Base-by-base conservation (phyloP, 2,797 vertebrate genomes). In the Pseudotriccus pelzelni region DNA sequence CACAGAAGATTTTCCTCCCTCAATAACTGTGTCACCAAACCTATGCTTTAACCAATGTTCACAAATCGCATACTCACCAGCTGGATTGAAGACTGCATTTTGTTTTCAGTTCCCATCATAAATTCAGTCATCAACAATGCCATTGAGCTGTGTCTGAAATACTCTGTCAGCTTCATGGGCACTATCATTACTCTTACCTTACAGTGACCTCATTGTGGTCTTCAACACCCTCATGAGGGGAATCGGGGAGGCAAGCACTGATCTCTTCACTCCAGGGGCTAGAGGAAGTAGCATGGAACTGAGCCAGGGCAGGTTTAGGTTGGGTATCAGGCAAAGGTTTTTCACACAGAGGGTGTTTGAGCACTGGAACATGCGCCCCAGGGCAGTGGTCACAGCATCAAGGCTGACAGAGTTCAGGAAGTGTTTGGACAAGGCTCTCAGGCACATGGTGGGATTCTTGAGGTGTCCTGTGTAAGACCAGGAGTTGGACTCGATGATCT, bases 301-400 rank as follows among this genome's bases (percentile, higher is more conserved):
- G 52, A 59, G 66, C 14, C 37, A 66, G 52, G 44, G 21, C 2
- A 59, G 34, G 9, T 23, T 36, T 52, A 58, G 37, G 3, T 3
- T 59, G 66, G 10, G 32, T 46, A 66, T 14, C 12, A 64, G 34
- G 50, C 7, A 52, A 34, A 58, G 0, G 2, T 3, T 77, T 22
- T 52, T 32, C n/a, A 18, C 28, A 24, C 17, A 3, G 37, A 32
- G n/a, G 1, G 6, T 2, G 5, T 1, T 0, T 72, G n/a, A 2
- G 21, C 30, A 17, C n/a, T 52, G 43, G 46, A 64, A 70, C 44
- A 64, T 34, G 12, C 3, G 58, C 30, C 6, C 21, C 37, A 59
- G 14, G 34, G 18, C 30, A 37, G n/a, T 22, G 49, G 20, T 39
- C 24, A 41, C n/a, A 78, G 73, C 52, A 32, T 14, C 28, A 70